phyloP scores from a whole-genome alignment of 2,113 vertebrate species.

The Xenopus laevis region DNA sequence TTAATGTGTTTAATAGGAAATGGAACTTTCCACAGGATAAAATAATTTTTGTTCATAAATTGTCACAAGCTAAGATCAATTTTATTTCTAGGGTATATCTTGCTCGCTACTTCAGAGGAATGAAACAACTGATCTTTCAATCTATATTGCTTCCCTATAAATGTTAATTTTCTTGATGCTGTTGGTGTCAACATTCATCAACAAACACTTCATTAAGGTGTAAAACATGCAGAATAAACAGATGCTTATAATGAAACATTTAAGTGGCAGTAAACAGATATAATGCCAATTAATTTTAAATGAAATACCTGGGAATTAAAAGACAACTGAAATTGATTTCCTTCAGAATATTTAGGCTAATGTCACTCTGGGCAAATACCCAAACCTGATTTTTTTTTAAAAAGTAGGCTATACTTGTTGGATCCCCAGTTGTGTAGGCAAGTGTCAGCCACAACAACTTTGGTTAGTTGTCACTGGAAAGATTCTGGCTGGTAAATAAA shows the following conservation, averaged over 20 bases:
- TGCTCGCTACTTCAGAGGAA: constrained; percentile 9
- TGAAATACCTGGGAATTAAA: too few species aligned
- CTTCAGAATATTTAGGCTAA: too few species aligned
- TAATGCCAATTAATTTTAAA: too few species aligned
- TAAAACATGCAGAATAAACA: neutral
- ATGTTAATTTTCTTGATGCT: neutral
- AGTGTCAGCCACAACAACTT: too few species aligned
- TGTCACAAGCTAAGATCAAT: constrained; percentile 39
- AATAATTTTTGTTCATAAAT: constrained; percentile 38
- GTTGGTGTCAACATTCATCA: neutral
- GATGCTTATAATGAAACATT: neutral
- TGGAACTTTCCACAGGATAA: constrained; percentile 27
- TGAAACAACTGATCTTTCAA: constrained; percentile 1
- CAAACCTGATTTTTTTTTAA: too few species aligned
- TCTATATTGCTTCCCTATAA: neutral
- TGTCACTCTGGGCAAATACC: too few species aligned
- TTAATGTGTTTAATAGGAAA: constrained; percentile 21
- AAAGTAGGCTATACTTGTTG: too few species aligned
- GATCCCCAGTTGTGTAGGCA: too few species aligned
- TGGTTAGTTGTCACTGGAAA: too few species aligned
- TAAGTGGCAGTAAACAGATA: neutral
- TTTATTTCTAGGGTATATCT: constrained; percentile 24
- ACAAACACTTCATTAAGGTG: constrained; percentile 3
- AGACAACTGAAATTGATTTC: too few species aligned
- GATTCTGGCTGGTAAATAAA: too few species aligned